Evolutionary conservation across 2,888 invertebrate genomes (phyloP).

Genomic region (Nomada flava): DNA sequence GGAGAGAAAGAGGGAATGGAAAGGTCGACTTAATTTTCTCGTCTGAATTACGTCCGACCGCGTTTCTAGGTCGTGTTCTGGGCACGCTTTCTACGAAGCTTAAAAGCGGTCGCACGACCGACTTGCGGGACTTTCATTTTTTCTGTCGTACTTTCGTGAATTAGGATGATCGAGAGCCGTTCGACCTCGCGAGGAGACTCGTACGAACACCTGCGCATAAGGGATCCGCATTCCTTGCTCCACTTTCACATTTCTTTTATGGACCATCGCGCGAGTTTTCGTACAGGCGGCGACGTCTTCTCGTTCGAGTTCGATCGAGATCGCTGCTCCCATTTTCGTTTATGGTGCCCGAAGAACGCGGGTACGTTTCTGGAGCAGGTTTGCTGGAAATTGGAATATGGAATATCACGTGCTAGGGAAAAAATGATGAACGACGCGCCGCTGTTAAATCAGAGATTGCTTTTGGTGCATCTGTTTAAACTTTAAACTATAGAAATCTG

Average conservation of each 20-base stretch:
- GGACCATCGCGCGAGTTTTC: constrained; percentile 49
- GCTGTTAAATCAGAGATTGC: too few species aligned
- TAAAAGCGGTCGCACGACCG: constrained; percentile 7
- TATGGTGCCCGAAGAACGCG: not conserved
- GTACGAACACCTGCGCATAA: constrained; percentile 11
- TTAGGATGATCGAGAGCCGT: constrained; percentile 45
- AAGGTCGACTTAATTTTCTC: constrained; percentile 26
- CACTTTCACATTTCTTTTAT: constrained; percentile 73
- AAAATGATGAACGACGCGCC: not conserved
- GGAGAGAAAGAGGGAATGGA: too few species aligned
- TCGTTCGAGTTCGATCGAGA: not conserved
- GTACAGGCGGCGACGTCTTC: constrained; percentile 35
- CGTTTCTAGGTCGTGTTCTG: constrained; percentile 44
- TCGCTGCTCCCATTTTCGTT: constrained; percentile 32
- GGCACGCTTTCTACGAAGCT: constrained; percentile 52
- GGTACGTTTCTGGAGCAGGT: constrained; percentile 15
- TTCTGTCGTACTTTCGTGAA: constrained; percentile 17
- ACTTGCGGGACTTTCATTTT: constrained; percentile 57
- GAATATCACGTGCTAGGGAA: not conserved
- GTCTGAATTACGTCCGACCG: constrained; percentile 25
- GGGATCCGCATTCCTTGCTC: constrained; percentile 69
- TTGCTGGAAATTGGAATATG: not conserved
- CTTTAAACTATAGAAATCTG: too few species aligned
- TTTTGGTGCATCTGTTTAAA: too few species aligned
- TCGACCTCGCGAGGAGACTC: not conserved